Evolutionary conservation across 2,888 invertebrate genomes (phyloP).

Genomic region (Coenonympha arcania): DNA sequence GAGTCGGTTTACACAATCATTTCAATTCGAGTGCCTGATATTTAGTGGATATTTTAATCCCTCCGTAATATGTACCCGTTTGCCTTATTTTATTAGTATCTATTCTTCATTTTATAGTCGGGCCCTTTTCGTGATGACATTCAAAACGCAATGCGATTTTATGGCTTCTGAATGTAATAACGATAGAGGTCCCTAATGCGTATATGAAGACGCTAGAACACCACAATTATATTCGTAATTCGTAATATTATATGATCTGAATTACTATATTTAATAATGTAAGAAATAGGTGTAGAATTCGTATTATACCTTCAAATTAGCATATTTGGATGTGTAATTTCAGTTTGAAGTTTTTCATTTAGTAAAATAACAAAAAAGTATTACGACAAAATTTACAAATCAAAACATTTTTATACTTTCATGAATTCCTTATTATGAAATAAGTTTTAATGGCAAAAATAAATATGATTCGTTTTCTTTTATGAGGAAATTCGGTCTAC

Average conservation of each 20-base stretch:
- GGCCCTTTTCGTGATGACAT: not conserved
- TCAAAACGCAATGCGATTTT: not conserved
- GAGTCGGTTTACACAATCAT: conserved; percentile 40
- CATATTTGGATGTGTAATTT: conserved; percentile 4
- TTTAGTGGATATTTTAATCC: conserved; percentile 58
- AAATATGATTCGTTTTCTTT: too few species aligned
- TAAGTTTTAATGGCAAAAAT: too few species aligned
- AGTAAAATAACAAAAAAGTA: not conserved
- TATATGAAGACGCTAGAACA: conserved; percentile 47
- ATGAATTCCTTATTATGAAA: too few species aligned
- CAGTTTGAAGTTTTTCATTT: conserved; percentile 6
- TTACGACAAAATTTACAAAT: not conserved
- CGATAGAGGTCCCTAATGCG: conserved; percentile 21
- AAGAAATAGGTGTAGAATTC: conserved; percentile 21
- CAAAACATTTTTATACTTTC: too few species aligned
- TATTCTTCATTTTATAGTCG: conserved; percentile 42
- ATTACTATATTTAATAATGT: conserved; percentile 20
- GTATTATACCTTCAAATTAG: conserved; percentile 20
- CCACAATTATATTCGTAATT: conserved; percentile 38
- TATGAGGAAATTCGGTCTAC: too few species aligned
- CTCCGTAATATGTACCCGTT: conserved; percentile 64
- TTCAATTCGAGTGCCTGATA: conserved; percentile 68
- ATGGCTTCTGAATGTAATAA: not conserved
- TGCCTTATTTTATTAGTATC: conserved; percentile 71
- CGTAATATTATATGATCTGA: conserved; percentile 23